Conservation (phyloP, 2,888 invertebrate species). For the Sipha maydis region DNA sequence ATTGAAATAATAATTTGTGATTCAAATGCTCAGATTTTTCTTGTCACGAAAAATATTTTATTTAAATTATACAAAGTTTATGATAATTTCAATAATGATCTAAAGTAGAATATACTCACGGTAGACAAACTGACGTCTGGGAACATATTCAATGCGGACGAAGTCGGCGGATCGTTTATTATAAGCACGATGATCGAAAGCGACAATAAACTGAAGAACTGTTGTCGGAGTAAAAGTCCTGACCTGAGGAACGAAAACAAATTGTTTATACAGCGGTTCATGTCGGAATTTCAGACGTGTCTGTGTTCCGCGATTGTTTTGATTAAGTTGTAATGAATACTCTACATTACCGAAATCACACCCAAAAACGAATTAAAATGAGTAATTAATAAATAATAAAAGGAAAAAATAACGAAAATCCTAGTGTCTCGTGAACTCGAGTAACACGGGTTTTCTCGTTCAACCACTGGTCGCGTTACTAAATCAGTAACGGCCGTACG, state of each 20-base stretch:
- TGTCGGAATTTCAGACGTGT: neutral
- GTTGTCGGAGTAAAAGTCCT: neutral
- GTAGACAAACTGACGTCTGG: slow-evolving; percentile 27
- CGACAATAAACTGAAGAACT: neutral
- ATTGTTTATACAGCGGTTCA: neutral
- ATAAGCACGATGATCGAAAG: neutral
- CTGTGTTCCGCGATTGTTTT: too few species aligned
- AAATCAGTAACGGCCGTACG: slow-evolving; percentile 1
- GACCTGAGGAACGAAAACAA: slow-evolving; percentile 11
- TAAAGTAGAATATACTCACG: neutral
- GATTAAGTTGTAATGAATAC: too few species aligned
- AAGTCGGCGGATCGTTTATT: neutral
- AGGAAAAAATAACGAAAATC: too few species aligned
- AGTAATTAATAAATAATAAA: too few species aligned
- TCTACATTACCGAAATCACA: too few species aligned
- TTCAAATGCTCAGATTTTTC: too few species aligned
- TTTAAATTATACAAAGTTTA: too few species aligned
- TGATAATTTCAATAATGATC: too few species aligned
- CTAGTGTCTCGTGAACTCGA: neutral
- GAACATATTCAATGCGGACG: neutral
- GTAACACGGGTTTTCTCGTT: neutral
- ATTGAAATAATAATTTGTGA: too few species aligned
- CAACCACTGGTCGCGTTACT: neutral
- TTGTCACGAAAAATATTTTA: too few species aligned
- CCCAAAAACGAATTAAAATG: too few species aligned